phyloP scores from a whole-genome alignment of 2,888 invertebrate species.

The Camptogramma bilineatum region DNA sequence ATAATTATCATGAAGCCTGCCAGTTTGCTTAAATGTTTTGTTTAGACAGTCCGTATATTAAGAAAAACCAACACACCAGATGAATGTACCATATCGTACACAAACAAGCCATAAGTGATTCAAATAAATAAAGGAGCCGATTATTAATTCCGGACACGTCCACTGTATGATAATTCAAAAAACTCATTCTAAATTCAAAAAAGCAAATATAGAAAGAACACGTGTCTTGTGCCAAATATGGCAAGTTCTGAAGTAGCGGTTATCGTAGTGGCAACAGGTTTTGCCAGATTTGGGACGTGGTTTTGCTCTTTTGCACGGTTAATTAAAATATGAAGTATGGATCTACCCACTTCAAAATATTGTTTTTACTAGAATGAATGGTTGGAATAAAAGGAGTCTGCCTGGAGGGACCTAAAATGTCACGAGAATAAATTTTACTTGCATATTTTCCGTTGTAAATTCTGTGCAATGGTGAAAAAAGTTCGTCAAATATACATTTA shows the following conservation, averaged over 20 bases:
- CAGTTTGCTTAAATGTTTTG: no score
- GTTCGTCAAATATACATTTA: no score
- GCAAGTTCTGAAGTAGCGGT: conserved; percentile 53
- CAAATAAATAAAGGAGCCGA: conserved; percentile 26
- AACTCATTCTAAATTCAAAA: conserved; percentile 53
- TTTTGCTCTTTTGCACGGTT: conserved; percentile 25
- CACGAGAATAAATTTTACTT: no score
- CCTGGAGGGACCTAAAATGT: no score
- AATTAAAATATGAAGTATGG: conserved; percentile 32
- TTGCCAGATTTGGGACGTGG: conserved; percentile 59
- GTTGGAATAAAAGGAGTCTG: no score
- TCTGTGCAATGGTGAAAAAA: no score
- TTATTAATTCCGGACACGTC: conserved; percentile 46
- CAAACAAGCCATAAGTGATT: conserved; percentile 24
- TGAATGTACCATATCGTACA: conserved; percentile 20
- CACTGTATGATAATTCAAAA: conserved; percentile 45
- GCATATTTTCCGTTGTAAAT: no score
- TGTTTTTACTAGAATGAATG: no score
- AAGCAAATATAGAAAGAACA: conserved; percentile 54
- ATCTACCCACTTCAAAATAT: not conserved
- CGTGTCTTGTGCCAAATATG: conserved; percentile 56
- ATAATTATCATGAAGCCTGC: no score
- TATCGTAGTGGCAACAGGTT: conserved; percentile 64
- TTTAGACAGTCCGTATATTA: no score
- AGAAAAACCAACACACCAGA: conserved; percentile 9